Evolutionary conservation across 2,888 invertebrate species (phyloP).

Genomic region (Myopa tessellatipennis): DNA sequence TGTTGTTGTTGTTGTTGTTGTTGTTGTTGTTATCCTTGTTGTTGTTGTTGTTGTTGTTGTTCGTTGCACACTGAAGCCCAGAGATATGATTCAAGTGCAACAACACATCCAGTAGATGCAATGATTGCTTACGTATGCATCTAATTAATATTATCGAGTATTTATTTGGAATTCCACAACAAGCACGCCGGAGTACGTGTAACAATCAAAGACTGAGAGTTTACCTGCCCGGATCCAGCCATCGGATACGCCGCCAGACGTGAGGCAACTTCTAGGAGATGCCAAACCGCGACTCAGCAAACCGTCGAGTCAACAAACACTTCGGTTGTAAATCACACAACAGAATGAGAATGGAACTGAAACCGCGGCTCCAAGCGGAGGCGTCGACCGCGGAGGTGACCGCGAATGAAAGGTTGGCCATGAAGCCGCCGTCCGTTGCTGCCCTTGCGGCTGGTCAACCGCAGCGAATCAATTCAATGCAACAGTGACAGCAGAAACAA

Average conservation of each 20-base stretch:
- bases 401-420: not conserved
- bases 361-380: not conserved
- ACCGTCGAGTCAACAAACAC: not conserved
- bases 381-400: not conserved
- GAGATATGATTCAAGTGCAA: too few relatives aligned
- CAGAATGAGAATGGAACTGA: constrained; percentile 17
- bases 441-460: constrained; percentile 12
- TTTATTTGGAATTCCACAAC: too few relatives aligned
- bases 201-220: too few relatives aligned
- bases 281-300: not conserved
- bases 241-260: too few relatives aligned
- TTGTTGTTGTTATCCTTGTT: not conserved
- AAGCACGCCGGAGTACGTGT: too few relatives aligned
- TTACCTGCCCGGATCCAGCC: too few relatives aligned
- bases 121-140: too few relatives aligned
- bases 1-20: not conserved
- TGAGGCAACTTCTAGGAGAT: not conserved
- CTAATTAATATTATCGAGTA: too few relatives aligned
- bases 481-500: not conserved
- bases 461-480: constrained; percentile 13
- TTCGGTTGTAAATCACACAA: constrained; percentile 23
- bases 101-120: too few relatives aligned
- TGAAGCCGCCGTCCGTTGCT: not conserved
- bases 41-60: not conserved
- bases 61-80: not conserved